phyloP scores from a whole-genome alignment of 1,140 invertebrate species.

The Atopsyche davidsoni region DNA sequence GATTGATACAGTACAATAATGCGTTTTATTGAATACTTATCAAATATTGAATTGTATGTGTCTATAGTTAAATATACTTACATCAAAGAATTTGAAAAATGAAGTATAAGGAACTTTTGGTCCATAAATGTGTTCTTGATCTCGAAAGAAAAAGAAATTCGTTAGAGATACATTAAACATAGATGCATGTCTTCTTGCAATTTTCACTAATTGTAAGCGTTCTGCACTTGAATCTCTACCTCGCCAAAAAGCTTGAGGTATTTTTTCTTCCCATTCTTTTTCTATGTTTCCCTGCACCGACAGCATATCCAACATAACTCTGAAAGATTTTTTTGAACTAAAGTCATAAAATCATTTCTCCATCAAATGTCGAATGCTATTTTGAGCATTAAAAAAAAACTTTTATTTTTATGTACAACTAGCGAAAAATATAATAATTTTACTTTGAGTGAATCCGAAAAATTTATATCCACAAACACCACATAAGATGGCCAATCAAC shows the following conservation, averaged over 20 bases:
- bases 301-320: constrained; percentile 82
- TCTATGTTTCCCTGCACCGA: constrained; percentile 79
- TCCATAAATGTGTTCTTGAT: constrained; percentile 81
- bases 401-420: neutral
- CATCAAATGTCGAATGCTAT: too few relatives aligned
- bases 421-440: neutral
- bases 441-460: neutral
- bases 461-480: neutral
- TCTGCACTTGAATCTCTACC: constrained; percentile 84
- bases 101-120: constrained; percentile 76
- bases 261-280: constrained; percentile 68
- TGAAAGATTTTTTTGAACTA: constrained; percentile 40
- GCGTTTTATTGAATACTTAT: too few relatives aligned
- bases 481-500: too few relatives aligned
- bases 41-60: too few relatives aligned
- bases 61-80: constrained; percentile 53
- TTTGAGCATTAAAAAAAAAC: constrained; percentile 6
- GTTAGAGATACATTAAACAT: constrained; percentile 89
- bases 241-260: constrained; percentile 79
- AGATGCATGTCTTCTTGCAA: constrained; percentile 70
- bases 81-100: constrained; percentile 94
- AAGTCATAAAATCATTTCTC: constrained; percentile 18
- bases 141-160: constrained; percentile 93
- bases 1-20: too few relatives aligned
- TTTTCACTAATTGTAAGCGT: constrained; percentile 75